Conservation (phyloP, 2,797 vertebrate genomes). For the Acipenser oxyrinchus region DNA sequence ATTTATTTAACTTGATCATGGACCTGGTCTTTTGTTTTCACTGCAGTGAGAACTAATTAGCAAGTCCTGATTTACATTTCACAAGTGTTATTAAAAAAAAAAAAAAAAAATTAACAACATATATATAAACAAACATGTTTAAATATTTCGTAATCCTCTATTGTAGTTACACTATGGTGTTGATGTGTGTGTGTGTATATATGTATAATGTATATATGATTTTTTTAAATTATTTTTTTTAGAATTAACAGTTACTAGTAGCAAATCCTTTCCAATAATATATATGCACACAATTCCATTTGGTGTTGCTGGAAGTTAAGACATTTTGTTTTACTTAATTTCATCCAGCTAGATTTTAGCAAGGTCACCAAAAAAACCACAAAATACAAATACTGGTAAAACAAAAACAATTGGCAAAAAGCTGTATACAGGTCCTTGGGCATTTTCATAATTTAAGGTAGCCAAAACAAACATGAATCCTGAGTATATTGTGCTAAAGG, state of each 20-base stretch:
- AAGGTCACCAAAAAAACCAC: not conserved
- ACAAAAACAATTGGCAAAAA: not conserved
- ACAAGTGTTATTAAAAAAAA: too few species aligned
- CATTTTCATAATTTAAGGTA: not conserved
- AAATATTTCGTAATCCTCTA: too few species aligned
- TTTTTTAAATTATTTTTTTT: not conserved
- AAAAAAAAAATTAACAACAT: too few species aligned
- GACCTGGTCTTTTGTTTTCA: slow-evolving; percentile 21
- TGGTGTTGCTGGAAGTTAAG: too few species aligned
- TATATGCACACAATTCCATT: too few species aligned
- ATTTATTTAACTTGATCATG: slow-evolving; percentile 23
- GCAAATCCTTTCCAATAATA: too few species aligned
- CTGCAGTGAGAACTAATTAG: slow-evolving; percentile 22
- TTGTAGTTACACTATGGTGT: too few species aligned
- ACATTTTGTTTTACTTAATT: too few species aligned
- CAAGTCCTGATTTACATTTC: slow-evolving; percentile 26
- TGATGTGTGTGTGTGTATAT: too few species aligned
- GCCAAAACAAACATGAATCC: slow-evolving; percentile 5
- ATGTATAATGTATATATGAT: not conserved
- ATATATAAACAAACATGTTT: too few species aligned
- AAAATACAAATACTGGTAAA: not conserved
- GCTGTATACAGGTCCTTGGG: not conserved
- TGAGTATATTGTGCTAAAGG: not conserved
- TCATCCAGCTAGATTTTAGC: too few species aligned
- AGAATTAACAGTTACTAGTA: too few species aligned